Evolutionary conservation across 2,797 vertebrate genomes (phyloP).

Genomic region (Microctenopoma lineatum): DNA sequence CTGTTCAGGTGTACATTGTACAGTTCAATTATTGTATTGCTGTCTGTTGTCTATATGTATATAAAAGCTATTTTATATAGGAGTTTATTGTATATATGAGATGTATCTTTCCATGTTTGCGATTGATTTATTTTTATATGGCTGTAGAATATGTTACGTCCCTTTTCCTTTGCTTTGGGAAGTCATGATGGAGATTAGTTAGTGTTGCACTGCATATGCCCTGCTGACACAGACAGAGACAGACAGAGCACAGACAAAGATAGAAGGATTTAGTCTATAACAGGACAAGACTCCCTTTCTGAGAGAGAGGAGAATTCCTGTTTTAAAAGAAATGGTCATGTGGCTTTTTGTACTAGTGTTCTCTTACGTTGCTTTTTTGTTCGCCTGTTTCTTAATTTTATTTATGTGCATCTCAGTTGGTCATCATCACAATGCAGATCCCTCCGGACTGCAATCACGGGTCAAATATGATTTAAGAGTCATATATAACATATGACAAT

Average conservation of each 20-base stretch:
- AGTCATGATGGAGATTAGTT: constrained; percentile 76
- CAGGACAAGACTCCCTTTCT: constrained; percentile 73
- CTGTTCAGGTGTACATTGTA: constrained; percentile 87
- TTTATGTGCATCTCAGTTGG: constrained; percentile 73
- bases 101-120: constrained; percentile 87
- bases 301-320: constrained; percentile 75
- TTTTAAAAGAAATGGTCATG: constrained; percentile 74
- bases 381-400: constrained; percentile 60
- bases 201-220: constrained; percentile 84
- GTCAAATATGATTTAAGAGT: constrained; percentile 69
- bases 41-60: constrained; percentile 85
- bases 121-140: constrained; percentile 89
- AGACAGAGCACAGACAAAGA: constrained; percentile 75
- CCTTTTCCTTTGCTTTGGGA: constrained; percentile 76
- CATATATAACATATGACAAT: constrained; percentile 54
- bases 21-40: constrained; percentile 81
- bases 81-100: constrained; percentile 85
- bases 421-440: constrained; percentile 73
- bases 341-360: constrained; percentile 77
- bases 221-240: constrained; percentile 83
- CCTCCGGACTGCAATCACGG: constrained; percentile 74
- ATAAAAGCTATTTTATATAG: constrained; percentile 88
- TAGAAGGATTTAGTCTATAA: constrained; percentile 72
- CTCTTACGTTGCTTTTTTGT: constrained; percentile 67
- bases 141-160: constrained; percentile 78